Evolutionary conservation across 35 echinoderm and acorn worm genomes (phyloP).

Genomic region (Heliocidaris erythrogramma): DNA sequence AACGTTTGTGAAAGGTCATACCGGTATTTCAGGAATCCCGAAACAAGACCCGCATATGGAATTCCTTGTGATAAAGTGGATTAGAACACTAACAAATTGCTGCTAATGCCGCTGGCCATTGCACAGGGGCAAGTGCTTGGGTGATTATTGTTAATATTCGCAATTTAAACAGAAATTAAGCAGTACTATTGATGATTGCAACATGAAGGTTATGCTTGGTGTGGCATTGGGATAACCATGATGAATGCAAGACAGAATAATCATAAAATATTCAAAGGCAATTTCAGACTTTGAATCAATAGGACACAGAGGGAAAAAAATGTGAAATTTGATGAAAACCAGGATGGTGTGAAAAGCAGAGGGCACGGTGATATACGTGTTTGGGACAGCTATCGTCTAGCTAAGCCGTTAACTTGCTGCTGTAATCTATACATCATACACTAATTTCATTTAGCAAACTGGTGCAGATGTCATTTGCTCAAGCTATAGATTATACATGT

Average conservation of each 20-base stretch:
- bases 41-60: constrained; percentile 44
- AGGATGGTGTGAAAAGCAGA: background rate
- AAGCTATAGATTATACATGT: background rate
- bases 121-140: background rate
- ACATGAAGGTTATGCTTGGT: background rate
- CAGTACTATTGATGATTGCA: background rate
- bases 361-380: background rate
- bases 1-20: constrained; percentile 52
- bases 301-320: background rate
- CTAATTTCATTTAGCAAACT: constrained; percentile 13
- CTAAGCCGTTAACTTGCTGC: background rate
- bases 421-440: constrained; percentile 12
- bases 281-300: background rate
- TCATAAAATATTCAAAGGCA: constrained; percentile 9
- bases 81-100: constrained; percentile 25
- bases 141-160: constrained; percentile 26
- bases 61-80: constrained; percentile 32
- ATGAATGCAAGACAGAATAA: background rate
- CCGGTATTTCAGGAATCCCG: constrained; percentile 35
- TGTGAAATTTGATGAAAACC: background rate
- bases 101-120: background rate
- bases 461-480: constrained; percentile 15
- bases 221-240: background rate
- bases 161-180: constrained; percentile 3
- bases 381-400: background rate